Conservation (phyloP, 2,113 vertebrate species). For the Cyprinodon brontotheroides region DNA sequence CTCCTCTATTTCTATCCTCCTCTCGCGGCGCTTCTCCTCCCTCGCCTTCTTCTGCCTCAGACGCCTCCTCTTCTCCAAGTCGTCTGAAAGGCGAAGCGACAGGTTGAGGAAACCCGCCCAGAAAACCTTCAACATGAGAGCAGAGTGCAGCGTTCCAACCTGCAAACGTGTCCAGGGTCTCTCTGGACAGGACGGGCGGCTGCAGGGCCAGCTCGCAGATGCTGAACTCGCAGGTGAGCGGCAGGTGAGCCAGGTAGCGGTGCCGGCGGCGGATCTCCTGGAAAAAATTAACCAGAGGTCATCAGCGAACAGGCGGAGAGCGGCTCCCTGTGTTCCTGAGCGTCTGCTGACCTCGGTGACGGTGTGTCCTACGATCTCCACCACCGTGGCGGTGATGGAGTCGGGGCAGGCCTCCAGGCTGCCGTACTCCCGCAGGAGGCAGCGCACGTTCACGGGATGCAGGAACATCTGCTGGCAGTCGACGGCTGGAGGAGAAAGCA, state of each 20-base stretch:
- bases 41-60: conserved; percentile 93
- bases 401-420: conserved; percentile 94
- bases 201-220: conserved; percentile 94
- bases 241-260: conserved; percentile 94
- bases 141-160: conserved; percentile 72
- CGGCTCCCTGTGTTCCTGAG: not conserved
- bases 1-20: conserved; percentile 96
- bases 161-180: conserved; percentile 92
- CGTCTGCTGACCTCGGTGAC: conserved; percentile 88
- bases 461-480: conserved; percentile 99
- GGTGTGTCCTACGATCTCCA: conserved; percentile 93
- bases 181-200: conserved; percentile 90
- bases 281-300: not conserved
- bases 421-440: conserved; percentile 91
- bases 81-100: conserved; percentile 76
- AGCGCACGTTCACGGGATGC: conserved; percentile 95
- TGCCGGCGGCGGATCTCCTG: conserved; percentile 95
- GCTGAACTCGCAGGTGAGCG: conserved; percentile 98
- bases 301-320: too few species aligned
- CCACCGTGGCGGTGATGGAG: conserved; percentile 90
- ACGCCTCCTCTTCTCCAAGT: conserved; percentile 92
- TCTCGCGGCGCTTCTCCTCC: conserved; percentile 93
- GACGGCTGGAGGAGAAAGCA: conserved; percentile 79
- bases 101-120: too few species aligned
- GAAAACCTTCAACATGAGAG: not conserved